Conservation (phyloP, 2,888 invertebrate genomes). For the Torymus tubicola region DNA sequence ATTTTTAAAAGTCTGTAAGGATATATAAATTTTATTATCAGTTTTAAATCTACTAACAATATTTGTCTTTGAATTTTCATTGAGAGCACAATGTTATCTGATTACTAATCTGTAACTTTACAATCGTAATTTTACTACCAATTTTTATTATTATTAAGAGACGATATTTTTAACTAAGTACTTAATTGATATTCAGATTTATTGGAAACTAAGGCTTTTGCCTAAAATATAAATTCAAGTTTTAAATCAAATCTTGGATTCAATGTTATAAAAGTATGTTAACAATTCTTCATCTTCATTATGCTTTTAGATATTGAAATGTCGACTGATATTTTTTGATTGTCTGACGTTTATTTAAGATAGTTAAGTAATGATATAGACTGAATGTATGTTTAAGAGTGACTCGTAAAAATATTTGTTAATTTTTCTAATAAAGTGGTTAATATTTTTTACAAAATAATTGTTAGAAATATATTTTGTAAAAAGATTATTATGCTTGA, state of each 20-base stretch:
- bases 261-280: constrained; percentile 2
- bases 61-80: neutral
- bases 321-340: constrained; percentile 38
- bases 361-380: constrained; percentile 40
- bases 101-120: constrained; percentile 4
- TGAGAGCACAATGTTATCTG: neutral
- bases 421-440: constrained; percentile 44
- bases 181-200: neutral
- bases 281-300: constrained; percentile 15
- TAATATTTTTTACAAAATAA: constrained; percentile 51
- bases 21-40: constrained; percentile 10
- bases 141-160: neutral
- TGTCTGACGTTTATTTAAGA: constrained; percentile 28
- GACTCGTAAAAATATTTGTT: constrained; percentile 37
- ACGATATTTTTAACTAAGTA: neutral
- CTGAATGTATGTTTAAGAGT: constrained; percentile 51
- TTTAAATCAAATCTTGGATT: neutral
- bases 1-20: neutral
- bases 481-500: constrained; percentile 40
- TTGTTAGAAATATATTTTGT: constrained; percentile 48
- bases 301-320: constrained; percentile 29
- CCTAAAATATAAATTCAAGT: neutral
- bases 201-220: too few relatives aligned
- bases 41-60: neutral
- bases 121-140: constrained; percentile 11